These are phyloP conservation scores for Rallus limicola DNA, from an alignment of 2,113 vertebrate genomes.

Conservation along the genomic window DNA sequence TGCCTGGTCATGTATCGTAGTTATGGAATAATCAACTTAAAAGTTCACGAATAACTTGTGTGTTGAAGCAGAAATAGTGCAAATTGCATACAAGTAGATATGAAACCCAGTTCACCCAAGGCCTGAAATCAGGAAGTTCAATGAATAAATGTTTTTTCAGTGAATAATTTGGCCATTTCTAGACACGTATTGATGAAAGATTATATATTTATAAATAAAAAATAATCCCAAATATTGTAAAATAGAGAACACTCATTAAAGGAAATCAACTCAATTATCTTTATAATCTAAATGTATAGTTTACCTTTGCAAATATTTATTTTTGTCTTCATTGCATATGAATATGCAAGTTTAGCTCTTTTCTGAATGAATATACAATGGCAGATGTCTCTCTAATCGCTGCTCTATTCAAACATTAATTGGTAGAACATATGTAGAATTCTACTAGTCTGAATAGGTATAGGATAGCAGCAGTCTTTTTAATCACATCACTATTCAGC, in stretches of 20 bases:
- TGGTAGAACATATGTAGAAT: slow-evolving; percentile 76
- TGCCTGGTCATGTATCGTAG: not conserved
- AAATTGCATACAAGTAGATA: not conserved
- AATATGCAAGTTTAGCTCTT: slow-evolving; percentile 72
- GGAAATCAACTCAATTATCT: slow-evolving; percentile 72
- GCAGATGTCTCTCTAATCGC: slow-evolving; percentile 77
- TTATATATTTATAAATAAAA: slow-evolving; percentile 77
- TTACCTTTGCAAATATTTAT: slow-evolving; percentile 80
- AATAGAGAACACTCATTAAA: slow-evolving; percentile 64
- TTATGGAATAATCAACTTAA: not conserved
- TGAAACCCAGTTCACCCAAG: not conserved
- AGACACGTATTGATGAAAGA: slow-evolving; percentile 68
- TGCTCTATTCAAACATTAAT: slow-evolving; percentile 77
- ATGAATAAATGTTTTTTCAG: slow-evolving; percentile 7
- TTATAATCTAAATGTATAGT: slow-evolving; percentile 68
- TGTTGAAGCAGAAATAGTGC: not conserved
- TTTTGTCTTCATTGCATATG: slow-evolving; percentile 71
- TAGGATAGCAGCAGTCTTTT: slow-evolving; percentile 77
- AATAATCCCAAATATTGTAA: slow-evolving; percentile 60
- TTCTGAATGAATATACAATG: slow-evolving; percentile 72
- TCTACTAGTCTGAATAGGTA: slow-evolving; percentile 75
- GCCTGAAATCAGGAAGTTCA: not conserved
- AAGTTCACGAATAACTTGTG: not conserved
- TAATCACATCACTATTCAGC: slow-evolving; percentile 81
- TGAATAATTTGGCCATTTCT: slow-evolving; percentile 12